Percentiles rank a stretch among this genome's conserved stretches.
phyloP scores from a whole-genome alignment of 1,140 invertebrate species.

The Orchesella cincta region DNA sequence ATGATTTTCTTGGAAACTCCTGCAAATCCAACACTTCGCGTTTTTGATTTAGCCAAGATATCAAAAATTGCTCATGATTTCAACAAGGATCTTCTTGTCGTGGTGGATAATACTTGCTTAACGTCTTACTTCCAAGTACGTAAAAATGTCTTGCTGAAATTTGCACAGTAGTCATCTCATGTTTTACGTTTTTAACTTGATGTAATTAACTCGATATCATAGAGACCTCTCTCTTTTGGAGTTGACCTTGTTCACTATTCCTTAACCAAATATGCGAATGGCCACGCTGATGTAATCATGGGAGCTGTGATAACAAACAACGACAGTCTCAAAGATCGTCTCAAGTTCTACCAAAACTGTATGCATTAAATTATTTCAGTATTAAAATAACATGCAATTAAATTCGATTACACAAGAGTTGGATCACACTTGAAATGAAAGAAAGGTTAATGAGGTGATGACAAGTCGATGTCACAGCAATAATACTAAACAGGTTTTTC shows the following conservation, averaged over 20 bases:
- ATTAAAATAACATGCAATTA: background rate
- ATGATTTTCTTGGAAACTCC: slow-evolving; percentile 96
- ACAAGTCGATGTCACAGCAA: background rate
- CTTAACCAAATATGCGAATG: slow-evolving; percentile 66
- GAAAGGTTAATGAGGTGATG: background rate
- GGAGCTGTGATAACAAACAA: slow-evolving; percentile 78
- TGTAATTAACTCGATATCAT: background rate
- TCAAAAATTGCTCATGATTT: slow-evolving; percentile 64
- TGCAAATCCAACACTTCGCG: slow-evolving; percentile 93
- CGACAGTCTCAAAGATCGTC: slow-evolving; percentile 68
- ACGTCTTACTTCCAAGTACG: slow-evolving; percentile 85
- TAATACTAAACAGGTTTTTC: background rate
- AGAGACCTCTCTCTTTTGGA: slow-evolving; percentile 84
- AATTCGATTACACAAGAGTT: too few species aligned
- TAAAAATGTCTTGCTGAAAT: background rate
- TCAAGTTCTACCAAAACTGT: slow-evolving; percentile 91
- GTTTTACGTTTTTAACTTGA: background rate
- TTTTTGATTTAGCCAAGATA: slow-evolving; percentile 83
- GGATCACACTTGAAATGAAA: too few species aligned
- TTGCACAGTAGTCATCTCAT: background rate
- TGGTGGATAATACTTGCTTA: slow-evolving; percentile 96
- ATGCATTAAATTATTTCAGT: slow-evolving; percentile 40
- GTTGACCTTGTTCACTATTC: slow-evolving; percentile 93
- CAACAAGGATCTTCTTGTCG: slow-evolving; percentile 74
- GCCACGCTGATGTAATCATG: slow-evolving; percentile 97